These are phyloP conservation scores for Antheraea yamamai DNA, from an alignment of 2,888 invertebrate genomes.

Conservation along the genomic window DNA sequence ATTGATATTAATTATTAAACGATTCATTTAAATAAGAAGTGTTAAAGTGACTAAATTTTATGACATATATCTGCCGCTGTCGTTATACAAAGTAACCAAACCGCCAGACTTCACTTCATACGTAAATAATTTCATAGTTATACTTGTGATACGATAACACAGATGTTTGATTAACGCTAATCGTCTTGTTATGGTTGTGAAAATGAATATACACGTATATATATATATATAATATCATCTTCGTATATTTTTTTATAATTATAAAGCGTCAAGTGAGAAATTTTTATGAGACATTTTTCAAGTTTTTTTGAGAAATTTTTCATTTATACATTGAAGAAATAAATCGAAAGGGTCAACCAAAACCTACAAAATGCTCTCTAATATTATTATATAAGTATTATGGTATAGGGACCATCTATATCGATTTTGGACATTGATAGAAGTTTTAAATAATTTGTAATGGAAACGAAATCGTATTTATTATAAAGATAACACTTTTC, in stretches of 20 bases:
- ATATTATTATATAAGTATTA: slow-evolving; percentile 2
- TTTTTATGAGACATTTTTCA: too few species aligned
- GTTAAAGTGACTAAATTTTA: background rate
- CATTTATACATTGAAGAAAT: background rate
- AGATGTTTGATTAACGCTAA: slow-evolving; percentile 17
- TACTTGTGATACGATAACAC: slow-evolving; percentile 15
- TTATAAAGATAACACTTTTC: background rate
- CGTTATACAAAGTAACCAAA: background rate
- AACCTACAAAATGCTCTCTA: slow-evolving; percentile 9
- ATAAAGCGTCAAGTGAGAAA: background rate
- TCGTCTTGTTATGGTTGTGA: slow-evolving; percentile 20
- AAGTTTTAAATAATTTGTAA: slow-evolving; percentile 5
- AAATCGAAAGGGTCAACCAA: background rate
- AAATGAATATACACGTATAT: background rate
- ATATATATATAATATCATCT: background rate
- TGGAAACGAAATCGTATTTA: background rate
- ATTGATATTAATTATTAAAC: too few species aligned
- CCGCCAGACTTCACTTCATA: background rate
- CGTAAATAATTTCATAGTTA: slow-evolving; percentile 14
- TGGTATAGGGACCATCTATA: slow-evolving; percentile 7
- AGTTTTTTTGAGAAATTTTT: background rate
- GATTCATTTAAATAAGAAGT: too few species aligned
- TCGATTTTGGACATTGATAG: background rate
- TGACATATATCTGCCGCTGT: background rate
- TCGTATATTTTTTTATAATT: background rate